Conservation (phyloP, 2,888 invertebrate species). For the Hyles lineata region DNA sequence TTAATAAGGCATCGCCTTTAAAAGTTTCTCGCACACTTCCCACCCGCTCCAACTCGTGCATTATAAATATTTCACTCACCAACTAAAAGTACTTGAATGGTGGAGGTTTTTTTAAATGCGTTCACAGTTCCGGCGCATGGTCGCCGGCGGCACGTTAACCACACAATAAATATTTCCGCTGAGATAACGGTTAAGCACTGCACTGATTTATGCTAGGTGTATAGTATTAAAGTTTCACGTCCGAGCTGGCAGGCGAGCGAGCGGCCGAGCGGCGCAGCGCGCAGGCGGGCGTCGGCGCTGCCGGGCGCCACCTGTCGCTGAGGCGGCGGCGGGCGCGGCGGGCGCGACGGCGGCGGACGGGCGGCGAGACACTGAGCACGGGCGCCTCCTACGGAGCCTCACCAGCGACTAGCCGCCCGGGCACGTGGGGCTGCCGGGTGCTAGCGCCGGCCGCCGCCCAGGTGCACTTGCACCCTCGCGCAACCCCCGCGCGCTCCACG, state of each 20-base stretch:
- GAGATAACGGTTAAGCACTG: constrained; percentile 58
- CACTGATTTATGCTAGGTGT: constrained; percentile 60
- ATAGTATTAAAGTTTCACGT: constrained; percentile 69
- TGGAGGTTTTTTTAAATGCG: constrained; percentile 51
- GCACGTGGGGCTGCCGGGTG: constrained; percentile 69
- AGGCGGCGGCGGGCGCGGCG: constrained; percentile 47
- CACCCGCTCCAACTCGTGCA: constrained; percentile 3
- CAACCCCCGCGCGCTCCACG: constrained; percentile 40
- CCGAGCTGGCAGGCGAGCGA: constrained; percentile 56
- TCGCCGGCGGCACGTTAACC: constrained; percentile 41
- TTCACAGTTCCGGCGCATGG: constrained; percentile 47
- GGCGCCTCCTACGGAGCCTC: constrained; percentile 54
- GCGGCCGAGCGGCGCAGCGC: constrained; percentile 59
- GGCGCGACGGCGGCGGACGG: constrained; percentile 42
- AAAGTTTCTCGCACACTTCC: constrained; percentile 16
- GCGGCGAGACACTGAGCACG: constrained; percentile 44
- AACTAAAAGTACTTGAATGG: constrained; percentile 19
- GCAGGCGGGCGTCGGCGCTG: constrained; percentile 76
- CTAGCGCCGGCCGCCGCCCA: constrained; percentile 76
- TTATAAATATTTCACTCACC: constrained; percentile 25
- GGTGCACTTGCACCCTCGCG: constrained; percentile 72
- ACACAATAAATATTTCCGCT: constrained; percentile 33
- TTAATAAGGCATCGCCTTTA: background rate
- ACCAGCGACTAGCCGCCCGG: constrained; percentile 64
- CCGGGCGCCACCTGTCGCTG: constrained; percentile 76